Conservation (phyloP, 2,113 vertebrate species). For the Daboia siamensis region DNA sequence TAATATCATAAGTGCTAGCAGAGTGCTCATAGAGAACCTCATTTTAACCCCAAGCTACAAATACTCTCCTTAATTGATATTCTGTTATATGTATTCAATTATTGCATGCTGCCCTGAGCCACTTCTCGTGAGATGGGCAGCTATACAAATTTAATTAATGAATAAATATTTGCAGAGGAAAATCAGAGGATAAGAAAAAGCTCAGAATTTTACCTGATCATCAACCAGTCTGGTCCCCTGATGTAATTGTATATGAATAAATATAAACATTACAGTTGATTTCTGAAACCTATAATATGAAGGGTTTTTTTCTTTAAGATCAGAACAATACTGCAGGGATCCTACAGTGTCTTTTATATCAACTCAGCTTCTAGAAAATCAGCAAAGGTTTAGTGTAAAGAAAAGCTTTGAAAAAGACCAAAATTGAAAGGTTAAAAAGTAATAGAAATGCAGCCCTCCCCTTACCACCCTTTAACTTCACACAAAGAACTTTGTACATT, state of each 20-base stretch:
- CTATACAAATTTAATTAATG: not conserved
- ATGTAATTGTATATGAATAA: not conserved
- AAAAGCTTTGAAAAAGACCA: constrained; percentile 33
- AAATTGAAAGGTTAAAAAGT: constrained; percentile 44
- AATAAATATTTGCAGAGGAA: not conserved
- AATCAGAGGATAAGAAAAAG: not conserved
- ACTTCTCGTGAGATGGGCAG: not conserved
- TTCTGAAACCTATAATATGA: constrained; percentile 22
- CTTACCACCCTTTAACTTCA: constrained; percentile 1
- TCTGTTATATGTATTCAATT: not conserved
- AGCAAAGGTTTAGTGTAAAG: constrained; percentile 31
- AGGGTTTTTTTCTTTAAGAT: not conserved
- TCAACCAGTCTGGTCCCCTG: not conserved
- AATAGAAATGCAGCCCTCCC: not conserved
- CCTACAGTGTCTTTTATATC: not conserved
- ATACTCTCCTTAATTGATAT: not conserved
- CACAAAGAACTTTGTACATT: not conserved
- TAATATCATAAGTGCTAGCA: too few relatives aligned
- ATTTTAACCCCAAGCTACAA: too few relatives aligned
- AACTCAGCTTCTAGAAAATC: constrained; percentile 44
- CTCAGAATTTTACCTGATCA: not conserved
- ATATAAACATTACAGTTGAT: not conserved
- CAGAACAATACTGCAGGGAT: constrained; percentile 23
- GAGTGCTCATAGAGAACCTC: too few relatives aligned
- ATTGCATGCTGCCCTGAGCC: not conserved